Evolutionary conservation across 2,113 vertebrate genomes (phyloP), one percentile per base, ranked within the genome.

Genomic region (Oreochromis tanganicae): DNA sequence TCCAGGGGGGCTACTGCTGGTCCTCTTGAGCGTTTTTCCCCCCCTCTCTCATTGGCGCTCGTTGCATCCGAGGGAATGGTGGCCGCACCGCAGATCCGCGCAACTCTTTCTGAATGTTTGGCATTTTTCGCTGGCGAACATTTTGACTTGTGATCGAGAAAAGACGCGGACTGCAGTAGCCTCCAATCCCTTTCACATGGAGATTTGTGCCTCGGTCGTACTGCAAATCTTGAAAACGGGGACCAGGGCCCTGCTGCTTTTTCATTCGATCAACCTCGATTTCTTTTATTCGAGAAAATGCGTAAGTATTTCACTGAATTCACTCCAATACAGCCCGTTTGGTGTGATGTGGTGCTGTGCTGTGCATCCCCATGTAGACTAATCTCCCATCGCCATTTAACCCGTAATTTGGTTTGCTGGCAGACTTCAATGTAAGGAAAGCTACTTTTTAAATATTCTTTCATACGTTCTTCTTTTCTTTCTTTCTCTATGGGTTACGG

Each of bases 221-320:
- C 89, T 59, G 93, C 95, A 89, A 83, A 91, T 93, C 90, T 89
- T 89, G 57, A 87, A 90, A 93, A 89, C 89, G 88, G 94, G 93
- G 82, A 94, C 91, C 88, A 61, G 91, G 93, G 90, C 93, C 94
- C 93, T 93, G 88, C 89, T 88, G 91, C 16, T 86, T 90, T 81
- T 78, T 36, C 86, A 85, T 80, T 27, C 86, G 19, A 85, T 87
- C 86, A 82, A 55, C 84, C 87, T 88, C 91, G 84, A 80, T 57
- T 82, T 63, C 89, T 86, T 94, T 94, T 82, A 91, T 93, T 93
- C 92, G 92, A 95, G 84, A 93, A 95, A 91, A 96, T 93, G 94
- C 95, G 95, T 96, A 87, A 96, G 95, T 95, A 91, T 91, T 71
- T 41, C 7, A 79, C 63, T 71, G 36, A 80, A 82, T 87, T 27